Conservation (phyloP, 2,888 invertebrate species). For the Gasteruption jaculator region DNA sequence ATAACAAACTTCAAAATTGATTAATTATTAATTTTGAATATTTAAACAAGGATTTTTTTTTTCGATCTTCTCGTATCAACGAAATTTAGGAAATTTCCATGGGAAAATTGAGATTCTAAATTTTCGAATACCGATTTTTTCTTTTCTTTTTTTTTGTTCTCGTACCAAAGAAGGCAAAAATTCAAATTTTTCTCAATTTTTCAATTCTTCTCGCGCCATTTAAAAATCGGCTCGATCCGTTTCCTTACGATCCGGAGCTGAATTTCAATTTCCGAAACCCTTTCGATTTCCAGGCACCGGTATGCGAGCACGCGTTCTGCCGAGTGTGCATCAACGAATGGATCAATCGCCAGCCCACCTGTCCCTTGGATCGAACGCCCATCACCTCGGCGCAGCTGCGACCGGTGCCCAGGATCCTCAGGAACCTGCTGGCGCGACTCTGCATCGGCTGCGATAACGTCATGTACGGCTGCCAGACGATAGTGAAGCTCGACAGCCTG, state of each 20-base stretch:
- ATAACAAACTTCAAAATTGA: too few relatives aligned
- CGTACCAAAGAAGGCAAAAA: too few relatives aligned
- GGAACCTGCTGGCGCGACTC: conserved; percentile 85
- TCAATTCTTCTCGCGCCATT: conserved; percentile 6
- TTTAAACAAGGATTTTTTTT: too few relatives aligned
- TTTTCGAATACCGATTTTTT: too few relatives aligned
- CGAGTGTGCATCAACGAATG: conserved; percentile 91
- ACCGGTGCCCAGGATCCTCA: conserved; percentile 88
- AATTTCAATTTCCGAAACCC: neutral
- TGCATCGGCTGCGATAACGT: conserved; percentile 90
- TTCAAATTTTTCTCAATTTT: too few relatives aligned
- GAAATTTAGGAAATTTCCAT: too few relatives aligned
- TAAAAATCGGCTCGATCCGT: neutral
- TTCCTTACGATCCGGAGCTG: too few relatives aligned
- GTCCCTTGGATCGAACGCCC: conserved; percentile 89
- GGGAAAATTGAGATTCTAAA: too few relatives aligned
- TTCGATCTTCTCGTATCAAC: too few relatives aligned
- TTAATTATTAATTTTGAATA: too few relatives aligned
- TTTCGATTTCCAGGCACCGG: conserved; percentile 68
- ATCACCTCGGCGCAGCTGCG: conserved; percentile 86
- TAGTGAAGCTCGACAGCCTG: conserved; percentile 83
- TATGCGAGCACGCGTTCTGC: conserved; percentile 96
- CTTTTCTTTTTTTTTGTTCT: too few relatives aligned
- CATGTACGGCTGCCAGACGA: conserved; percentile 77
- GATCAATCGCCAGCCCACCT: conserved; percentile 90